Conservation (phyloP, 1,140 invertebrate genomes). For the Cyclargus thomasi region DNA sequence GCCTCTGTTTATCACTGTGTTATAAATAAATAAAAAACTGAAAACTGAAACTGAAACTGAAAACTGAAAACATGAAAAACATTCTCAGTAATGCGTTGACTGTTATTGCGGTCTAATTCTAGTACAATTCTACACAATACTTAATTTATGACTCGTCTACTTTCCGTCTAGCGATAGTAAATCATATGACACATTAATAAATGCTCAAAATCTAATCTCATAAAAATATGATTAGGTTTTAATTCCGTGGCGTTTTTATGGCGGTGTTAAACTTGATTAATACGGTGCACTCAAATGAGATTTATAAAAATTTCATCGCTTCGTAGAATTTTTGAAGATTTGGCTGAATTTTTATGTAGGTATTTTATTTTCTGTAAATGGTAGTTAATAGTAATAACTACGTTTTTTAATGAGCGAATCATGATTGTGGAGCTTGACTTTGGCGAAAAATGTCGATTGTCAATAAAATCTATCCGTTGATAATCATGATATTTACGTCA, state of each 20-base stretch:
- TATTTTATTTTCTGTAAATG: too few relatives aligned
- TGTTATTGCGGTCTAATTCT: conserved; percentile 3
- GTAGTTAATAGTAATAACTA: too few relatives aligned
- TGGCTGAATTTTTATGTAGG: too few relatives aligned
- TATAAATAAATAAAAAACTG: too few relatives aligned
- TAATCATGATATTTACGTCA: too few relatives aligned
- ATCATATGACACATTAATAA: conserved; percentile 26
- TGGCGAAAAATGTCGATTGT: too few relatives aligned
- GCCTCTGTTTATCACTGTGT: too few relatives aligned
- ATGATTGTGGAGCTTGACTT: too few relatives aligned
- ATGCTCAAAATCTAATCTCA: conserved; percentile 63
- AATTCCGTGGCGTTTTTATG: conserved; percentile 64
- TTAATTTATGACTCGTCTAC: conserved; percentile 37
- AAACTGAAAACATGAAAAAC: not conserved
- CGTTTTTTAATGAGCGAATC: too few relatives aligned
- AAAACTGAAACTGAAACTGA: too few relatives aligned
- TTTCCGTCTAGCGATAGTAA: conserved; percentile 41
- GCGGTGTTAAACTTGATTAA: conserved; percentile 69
- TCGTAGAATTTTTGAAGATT: not conserved
- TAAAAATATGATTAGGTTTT: conserved; percentile 69
- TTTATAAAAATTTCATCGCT: conserved; percentile 52
- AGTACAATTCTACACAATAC: not conserved
- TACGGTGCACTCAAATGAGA: conserved; percentile 44
- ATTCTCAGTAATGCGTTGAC: not conserved
- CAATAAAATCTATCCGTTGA: too few relatives aligned